phyloP scores from a whole-genome alignment of 2,797 vertebrate species.

The Allobates femoralis region DNA sequence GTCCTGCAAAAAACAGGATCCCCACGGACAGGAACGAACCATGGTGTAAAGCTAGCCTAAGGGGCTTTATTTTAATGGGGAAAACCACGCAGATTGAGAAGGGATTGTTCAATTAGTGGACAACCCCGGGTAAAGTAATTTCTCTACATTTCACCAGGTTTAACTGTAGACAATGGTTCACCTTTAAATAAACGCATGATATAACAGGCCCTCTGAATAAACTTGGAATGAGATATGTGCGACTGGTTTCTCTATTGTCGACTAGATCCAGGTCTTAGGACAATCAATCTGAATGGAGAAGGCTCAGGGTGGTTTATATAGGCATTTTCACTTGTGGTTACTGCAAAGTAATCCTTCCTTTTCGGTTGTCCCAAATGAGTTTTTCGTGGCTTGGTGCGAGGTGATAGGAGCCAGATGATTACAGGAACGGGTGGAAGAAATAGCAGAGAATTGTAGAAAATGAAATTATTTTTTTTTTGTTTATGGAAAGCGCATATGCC shows the following conservation, averaged over 20 bases:
- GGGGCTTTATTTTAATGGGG: too few species aligned
- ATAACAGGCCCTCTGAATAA: not conserved
- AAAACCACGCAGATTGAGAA: too few species aligned
- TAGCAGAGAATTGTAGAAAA: slow-evolving; percentile 21
- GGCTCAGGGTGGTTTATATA: slow-evolving; percentile 1
- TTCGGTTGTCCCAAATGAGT: slow-evolving; percentile 44
- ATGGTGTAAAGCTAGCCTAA: too few species aligned
- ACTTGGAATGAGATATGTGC: not conserved
- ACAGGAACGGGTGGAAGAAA: slow-evolving; percentile 32
- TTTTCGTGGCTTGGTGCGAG: slow-evolving; percentile 21
- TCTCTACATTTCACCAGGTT: not conserved
- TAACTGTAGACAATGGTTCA: not conserved
- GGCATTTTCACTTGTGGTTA: slow-evolving; percentile 45
- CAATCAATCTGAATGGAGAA: slow-evolving; percentile 32
- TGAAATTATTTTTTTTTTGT: slow-evolving; percentile 36
- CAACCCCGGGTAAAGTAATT: too few species aligned
- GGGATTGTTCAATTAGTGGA: too few species aligned
- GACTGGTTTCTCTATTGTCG: slow-evolving; percentile 30
- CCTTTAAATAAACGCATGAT: not conserved
- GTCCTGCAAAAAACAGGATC: too few species aligned
- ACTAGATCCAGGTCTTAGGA: slow-evolving; percentile 7
- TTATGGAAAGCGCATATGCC: slow-evolving; percentile 21
- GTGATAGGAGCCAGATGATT: slow-evolving; percentile 35
- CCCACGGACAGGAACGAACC: too few species aligned
- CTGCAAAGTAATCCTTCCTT: slow-evolving; percentile 45